Evolutionary conservation across 2,113 vertebrate species (phyloP).

Genomic region (Toxotes jaculatrix): DNA sequence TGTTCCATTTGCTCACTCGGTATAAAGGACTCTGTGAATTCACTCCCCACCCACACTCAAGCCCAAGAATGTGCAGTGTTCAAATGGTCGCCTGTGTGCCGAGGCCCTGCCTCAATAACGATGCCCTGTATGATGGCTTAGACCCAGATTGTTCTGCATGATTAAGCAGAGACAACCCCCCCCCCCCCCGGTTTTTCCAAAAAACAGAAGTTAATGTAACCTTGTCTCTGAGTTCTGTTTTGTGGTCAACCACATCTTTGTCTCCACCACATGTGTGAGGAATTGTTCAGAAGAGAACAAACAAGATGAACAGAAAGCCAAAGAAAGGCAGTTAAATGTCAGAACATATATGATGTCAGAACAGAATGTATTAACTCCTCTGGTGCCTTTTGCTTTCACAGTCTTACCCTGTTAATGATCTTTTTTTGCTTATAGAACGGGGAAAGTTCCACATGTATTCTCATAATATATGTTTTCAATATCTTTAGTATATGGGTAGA

Average conservation of each 20-base stretch:
- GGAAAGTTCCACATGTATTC: too few relatives aligned
- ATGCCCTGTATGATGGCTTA: conserved; percentile 53
- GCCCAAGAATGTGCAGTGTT: conserved; percentile 74
- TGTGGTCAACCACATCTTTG: conserved; percentile 65
- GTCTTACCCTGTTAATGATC: not conserved
- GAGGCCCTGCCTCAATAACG: conserved; percentile 54
- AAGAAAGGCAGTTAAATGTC: conserved; percentile 12
- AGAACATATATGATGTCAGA: conserved; percentile 1
- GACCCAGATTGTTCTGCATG: conserved; percentile 72
- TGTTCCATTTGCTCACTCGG: conserved; percentile 48
- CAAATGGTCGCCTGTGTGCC: conserved; percentile 71
- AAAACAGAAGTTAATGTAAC: conserved; percentile 71
- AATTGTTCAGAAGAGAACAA: conserved; percentile 5
- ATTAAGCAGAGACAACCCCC: conserved; percentile 53
- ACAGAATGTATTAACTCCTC: not conserved
- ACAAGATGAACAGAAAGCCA: not conserved
- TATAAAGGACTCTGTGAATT: conserved; percentile 76
- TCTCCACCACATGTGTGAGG: conserved; percentile 10
- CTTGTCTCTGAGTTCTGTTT: conserved; percentile 51
- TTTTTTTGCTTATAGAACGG: too few relatives aligned
- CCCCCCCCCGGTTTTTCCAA: not conserved
- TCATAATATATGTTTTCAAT: too few relatives aligned
- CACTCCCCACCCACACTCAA: conserved; percentile 73
- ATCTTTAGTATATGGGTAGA: not conserved
- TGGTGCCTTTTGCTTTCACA: not conserved